Evolutionary conservation across 2,113 vertebrate genomes (phyloP), one percentile per base, ranked within the genome.

Genomic region (Pterocles gutturalis): DNA sequence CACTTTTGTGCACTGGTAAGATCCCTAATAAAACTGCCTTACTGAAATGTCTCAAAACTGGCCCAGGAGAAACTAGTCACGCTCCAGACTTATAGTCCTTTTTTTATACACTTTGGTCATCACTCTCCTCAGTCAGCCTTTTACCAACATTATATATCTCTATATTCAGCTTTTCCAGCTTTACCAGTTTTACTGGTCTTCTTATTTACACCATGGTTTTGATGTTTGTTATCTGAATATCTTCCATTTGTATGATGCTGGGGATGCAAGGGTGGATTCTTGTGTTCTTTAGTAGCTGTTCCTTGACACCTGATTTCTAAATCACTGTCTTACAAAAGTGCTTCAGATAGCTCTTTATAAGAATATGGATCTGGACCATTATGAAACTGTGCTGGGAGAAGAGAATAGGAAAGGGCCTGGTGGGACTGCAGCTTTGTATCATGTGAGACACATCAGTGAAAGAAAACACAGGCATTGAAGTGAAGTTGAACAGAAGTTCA

Each of bases 131-230:
- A 81, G 33, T 14, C 11, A 87, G 82, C 8, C 2, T 3, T 93
- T 92, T 73, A 57, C 64, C 28, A 18, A 55, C 25, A 20, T 71
- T 75, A 22, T 13, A 1, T 73, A 77, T 92, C 54, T 86, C 21
- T 26, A 91, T 87, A 72, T 92, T 70, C 4, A 29, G 21, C 76
- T 92, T 62, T 60, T 87, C 83, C 60, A 90, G 61, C 10, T 77
- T 78, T 73, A 92, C 83, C 36, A 51, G 83, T 94, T 95, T 91
- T 71, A 51, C 93, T 78, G 36, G 71, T 92, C 53, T 38, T 73
- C 38, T 83, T 70, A 66, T 78, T 78, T 81, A 18, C 46, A 75
- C 15, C 21, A 58, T 0, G 1, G 22, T 62, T 96, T 89, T 89
- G 55, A 75, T 78, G 60, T 70, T 76, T 64, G 55, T 10, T 51